Evolutionary conservation across 2,797 vertebrate genomes (phyloP), one percentile per base, ranked within the genome.

Genomic region (Megaceryle alcyon): DNA sequence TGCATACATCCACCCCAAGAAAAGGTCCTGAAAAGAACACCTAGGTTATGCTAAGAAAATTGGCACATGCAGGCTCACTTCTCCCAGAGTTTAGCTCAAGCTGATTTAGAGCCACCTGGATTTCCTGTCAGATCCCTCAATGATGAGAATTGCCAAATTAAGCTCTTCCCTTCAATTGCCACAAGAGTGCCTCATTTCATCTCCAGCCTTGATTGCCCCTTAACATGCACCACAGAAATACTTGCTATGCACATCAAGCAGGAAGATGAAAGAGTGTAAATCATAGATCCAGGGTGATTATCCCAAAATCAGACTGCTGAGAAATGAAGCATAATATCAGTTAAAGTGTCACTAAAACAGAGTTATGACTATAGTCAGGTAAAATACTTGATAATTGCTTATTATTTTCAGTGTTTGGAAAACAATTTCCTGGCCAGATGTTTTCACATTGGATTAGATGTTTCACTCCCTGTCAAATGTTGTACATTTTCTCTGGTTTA

Each of bases 381-480:
- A 96, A 97, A 97, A 96, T 66, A 97, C 88, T 97, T 96, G 89
- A 96, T 97, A 97, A 98, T 96, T 97, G 90, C 96, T 96, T 96
- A 91, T 94, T 94, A 97, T 97, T 97, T 95, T 92, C 97, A 94
- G 60, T 94, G 86, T 97, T 97, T 94, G 90, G 92, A 96, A 98
- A 98, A 94, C 90, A 97, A 97, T 97, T 97, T 97, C 91, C 90
- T 92, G 87, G 76, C 94, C 95, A 97, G 96, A 96, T 95, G 96
- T 94, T 96, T 97, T 92, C 76, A 82, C 70, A 48, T 64, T 92
- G 76, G 97, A 69, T 90, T 96, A 88, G 95, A 95, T 93, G 84
- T 90, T 93, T 91, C 80, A 48, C 21, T 95, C 65, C 73, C 76
- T 96, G 86, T 87, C 86, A 93, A 95, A 69, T 35, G 49, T 44